These are phyloP conservation scores for Scolopax rusticola DNA, from an alignment of 2,797 vertebrate species.

Conservation along the genomic window DNA sequence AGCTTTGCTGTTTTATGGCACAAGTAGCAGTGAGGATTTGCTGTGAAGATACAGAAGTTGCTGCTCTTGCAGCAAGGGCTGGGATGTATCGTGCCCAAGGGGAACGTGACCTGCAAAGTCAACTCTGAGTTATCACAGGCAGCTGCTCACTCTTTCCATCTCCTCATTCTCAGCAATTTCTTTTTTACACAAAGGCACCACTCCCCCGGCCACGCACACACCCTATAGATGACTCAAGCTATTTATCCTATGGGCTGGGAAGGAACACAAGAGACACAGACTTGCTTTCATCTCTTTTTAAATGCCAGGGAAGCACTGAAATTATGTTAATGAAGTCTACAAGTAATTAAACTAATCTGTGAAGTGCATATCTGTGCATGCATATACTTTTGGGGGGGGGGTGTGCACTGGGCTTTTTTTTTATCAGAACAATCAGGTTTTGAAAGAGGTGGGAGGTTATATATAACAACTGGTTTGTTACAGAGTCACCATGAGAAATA, in stretches of 20 bases:
- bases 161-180: constrained; percentile 1
- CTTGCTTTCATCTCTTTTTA: neutral
- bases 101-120: neutral
- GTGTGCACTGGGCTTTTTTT: neutral
- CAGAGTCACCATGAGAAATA: neutral
- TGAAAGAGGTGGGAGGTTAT: constrained; percentile 7
- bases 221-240: constrained; percentile 56
- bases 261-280: neutral
- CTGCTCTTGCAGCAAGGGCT: neutral
- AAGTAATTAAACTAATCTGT: neutral
- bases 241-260: constrained; percentile 46
- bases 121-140: neutral
- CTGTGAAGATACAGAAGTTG: neutral
- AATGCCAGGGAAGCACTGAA: neutral
- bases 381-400: neutral
- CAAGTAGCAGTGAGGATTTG: neutral
- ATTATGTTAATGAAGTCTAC: neutral
- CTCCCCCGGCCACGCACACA: neutral
- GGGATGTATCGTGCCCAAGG: neutral
- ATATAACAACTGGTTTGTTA: neutral
- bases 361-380: neutral
- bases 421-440: neutral
- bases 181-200: neutral
- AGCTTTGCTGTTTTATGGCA: neutral
- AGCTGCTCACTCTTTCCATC: constrained; percentile 3